These are phyloP conservation scores for Lasiommata megera DNA, from an alignment of 2,888 invertebrate species.

Conservation along the genomic window DNA sequence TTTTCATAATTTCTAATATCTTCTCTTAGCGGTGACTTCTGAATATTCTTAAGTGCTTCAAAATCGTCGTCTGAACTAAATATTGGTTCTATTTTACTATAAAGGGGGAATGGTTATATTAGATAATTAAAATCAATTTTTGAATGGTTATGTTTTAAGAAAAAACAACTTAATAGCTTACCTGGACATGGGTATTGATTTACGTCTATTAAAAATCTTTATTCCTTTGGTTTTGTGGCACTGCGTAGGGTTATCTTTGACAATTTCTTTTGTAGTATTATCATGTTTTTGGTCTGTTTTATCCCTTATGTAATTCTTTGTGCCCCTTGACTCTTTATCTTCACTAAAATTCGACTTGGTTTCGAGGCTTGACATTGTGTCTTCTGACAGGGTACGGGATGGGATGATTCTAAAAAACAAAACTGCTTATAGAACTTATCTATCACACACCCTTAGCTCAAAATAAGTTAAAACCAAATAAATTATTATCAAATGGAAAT, in stretches of 20 bases:
- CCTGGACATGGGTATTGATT: slow-evolving; percentile 49
- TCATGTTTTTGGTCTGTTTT: slow-evolving; percentile 36
- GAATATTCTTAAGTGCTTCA: slow-evolving; percentile 36
- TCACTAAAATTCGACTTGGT: slow-evolving; percentile 27
- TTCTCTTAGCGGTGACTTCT: slow-evolving; percentile 20
- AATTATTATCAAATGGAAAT: too few species aligned
- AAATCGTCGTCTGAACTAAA: slow-evolving; percentile 57
- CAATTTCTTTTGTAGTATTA: slow-evolving; percentile 30
- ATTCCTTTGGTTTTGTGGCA: slow-evolving; percentile 4
- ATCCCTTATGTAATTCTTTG: slow-evolving; percentile 35
- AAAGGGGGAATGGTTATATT: slow-evolving; percentile 4
- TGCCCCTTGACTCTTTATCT: slow-evolving; percentile 28
- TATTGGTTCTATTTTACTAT: slow-evolving; percentile 15
- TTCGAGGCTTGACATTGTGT: slow-evolving; percentile 32
- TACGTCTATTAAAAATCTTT: slow-evolving; percentile 50
- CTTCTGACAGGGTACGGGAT: slow-evolving; percentile 30
- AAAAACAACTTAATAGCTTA: not conserved
- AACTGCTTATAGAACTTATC: too few species aligned
- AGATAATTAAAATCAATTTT: not conserved
- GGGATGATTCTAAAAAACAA: slow-evolving; percentile 34
- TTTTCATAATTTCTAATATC: not conserved
- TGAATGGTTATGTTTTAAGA: not conserved
- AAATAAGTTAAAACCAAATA: too few species aligned
- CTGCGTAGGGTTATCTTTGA: not conserved
- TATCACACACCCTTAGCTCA: too few species aligned